Conservation (phyloP, 2,888 invertebrate genomes). For the Nebria salina region DNA sequence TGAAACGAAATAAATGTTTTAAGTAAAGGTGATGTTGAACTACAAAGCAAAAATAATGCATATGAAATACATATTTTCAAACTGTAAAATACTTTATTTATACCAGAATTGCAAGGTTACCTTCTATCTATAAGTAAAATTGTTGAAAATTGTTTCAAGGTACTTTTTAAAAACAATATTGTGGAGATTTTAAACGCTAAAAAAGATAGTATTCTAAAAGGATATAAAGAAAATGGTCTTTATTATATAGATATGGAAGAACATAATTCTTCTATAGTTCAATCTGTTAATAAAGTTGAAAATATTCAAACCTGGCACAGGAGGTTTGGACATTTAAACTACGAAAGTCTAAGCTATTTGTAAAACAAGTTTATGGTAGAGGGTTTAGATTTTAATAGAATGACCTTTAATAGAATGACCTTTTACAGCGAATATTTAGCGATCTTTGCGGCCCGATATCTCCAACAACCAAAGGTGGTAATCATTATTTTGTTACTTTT, state of each 20-base stretch:
- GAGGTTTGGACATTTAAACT: conserved; percentile 19
- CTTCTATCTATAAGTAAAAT: conserved; percentile 13
- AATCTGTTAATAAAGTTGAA: not conserved
- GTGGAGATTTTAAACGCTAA: not conserved
- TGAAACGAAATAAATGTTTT: not conserved
- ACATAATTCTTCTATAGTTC: not conserved
- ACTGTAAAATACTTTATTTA: conserved; percentile 21
- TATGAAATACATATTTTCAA: not conserved
- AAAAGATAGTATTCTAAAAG: not conserved
- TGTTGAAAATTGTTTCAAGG: conserved; percentile 14
- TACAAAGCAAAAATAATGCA: not conserved
- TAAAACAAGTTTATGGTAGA: conserved; percentile 11
- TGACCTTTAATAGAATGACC: no score
- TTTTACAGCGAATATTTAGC: no score
- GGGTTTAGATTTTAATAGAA: not conserved
- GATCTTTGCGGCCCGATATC: not conserved
- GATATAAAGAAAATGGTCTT: conserved; percentile 10
- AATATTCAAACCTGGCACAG: conserved; percentile 10
- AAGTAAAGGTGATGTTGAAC: no score
- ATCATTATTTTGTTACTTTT: conserved; percentile 23
- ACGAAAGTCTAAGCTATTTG: not conserved
- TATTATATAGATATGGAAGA: not conserved
- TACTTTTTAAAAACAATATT: conserved; percentile 18
- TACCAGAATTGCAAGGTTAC: conserved; percentile 21
- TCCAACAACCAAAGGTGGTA: conserved; percentile 12